Evolutionary conservation across 2,113 vertebrate species (phyloP), one percentile per base, ranked within the genome.

Genomic region (Tachycineta bicolor): DNA sequence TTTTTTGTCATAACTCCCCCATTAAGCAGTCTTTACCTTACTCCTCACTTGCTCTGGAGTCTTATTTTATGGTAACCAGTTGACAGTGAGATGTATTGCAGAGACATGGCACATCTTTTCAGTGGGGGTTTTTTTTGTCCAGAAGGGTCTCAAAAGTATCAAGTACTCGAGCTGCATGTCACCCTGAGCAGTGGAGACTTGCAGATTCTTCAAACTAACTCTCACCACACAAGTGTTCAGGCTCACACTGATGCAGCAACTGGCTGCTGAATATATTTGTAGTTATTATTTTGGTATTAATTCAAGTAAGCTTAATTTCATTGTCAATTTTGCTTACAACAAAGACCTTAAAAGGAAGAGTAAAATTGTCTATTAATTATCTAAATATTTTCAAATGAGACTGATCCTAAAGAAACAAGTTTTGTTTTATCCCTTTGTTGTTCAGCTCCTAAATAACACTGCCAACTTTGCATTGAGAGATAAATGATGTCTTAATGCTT

Each of bases 371-470:
- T 90, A 28, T 81, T 62, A 83, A 67, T 90, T 74, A 52, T n/a
- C 55, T 34, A 50, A 69, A 73, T 63, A 63, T 43, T 93, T 88
- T 83, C 44, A 83, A 86, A 88, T 70, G n/a, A 88, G 75, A 31
- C 50, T 70, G 37, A 77, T 87, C 53, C 62, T n/a, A 62, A 64
- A 92, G 83, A 93, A 90, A 29, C 46, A 91, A 17, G 14, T 70
- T 74, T 23, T 70, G 50, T 94, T 93, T 80, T 86, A 55, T 80
- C 26, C 29, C 58, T 44, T 69, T 19, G 12, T 69, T 85, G 39
- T 77, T 95, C 46, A 53, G 62, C 58, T 91, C 24, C 22, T 73
- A 58, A 74, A 49, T 59, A 88, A 63, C 50, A 62, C 53, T 79
- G 47, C 21, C 7, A 43, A 5, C 26, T 85, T 87, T 14, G 47